phyloP scores from a whole-genome alignment of 2,888 invertebrate genomes.

The Calliopum simillimum region DNA sequence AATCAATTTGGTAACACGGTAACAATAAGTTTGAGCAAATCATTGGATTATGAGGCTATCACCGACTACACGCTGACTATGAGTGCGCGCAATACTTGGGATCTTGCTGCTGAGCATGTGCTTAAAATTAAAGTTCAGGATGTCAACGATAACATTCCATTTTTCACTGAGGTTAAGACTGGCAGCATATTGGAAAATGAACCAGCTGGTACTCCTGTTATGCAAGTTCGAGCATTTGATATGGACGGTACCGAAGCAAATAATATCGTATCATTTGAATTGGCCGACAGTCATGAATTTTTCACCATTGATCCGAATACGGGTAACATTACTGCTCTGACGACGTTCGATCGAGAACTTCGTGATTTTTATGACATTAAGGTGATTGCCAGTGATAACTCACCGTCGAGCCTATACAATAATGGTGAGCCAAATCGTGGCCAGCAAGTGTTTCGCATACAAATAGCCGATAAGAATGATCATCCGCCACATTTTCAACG shows the following conservation, averaged over 20 bases:
- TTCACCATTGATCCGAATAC: slow-evolving; percentile 87
- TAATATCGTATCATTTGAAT: slow-evolving; percentile 84
- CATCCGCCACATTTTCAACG: slow-evolving; percentile 92
- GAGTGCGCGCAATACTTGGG: slow-evolving; percentile 83
- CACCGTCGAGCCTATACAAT: slow-evolving; percentile 80
- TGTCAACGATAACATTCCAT: slow-evolving; percentile 91
- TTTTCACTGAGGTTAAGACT: slow-evolving; percentile 83
- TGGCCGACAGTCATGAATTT: slow-evolving; percentile 76
- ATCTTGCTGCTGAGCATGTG: slow-evolving; percentile 82
- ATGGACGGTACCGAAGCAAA: slow-evolving; percentile 85
- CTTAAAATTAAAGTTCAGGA: slow-evolving; percentile 84
- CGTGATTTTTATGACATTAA: slow-evolving; percentile 89
- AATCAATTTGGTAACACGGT: slow-evolving; percentile 78
- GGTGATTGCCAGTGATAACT: slow-evolving; percentile 90
- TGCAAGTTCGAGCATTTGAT: slow-evolving; percentile 88
- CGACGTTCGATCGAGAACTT: slow-evolving; percentile 87
- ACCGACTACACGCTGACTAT: slow-evolving; percentile 87
- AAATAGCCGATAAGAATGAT: slow-evolving; percentile 96
- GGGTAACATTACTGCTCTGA: slow-evolving; percentile 87
- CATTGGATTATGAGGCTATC: slow-evolving; percentile 86
- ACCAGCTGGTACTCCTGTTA: slow-evolving; percentile 83
- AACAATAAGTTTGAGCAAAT: slow-evolving; percentile 79
- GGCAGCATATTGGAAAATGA: slow-evolving; percentile 90
- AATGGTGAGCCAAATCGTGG: slow-evolving; percentile 79
- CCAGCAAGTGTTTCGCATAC: slow-evolving; percentile 87